Conservation (phyloP, 2,113 vertebrate genomes). For the Coracopsis vasa region DNA sequence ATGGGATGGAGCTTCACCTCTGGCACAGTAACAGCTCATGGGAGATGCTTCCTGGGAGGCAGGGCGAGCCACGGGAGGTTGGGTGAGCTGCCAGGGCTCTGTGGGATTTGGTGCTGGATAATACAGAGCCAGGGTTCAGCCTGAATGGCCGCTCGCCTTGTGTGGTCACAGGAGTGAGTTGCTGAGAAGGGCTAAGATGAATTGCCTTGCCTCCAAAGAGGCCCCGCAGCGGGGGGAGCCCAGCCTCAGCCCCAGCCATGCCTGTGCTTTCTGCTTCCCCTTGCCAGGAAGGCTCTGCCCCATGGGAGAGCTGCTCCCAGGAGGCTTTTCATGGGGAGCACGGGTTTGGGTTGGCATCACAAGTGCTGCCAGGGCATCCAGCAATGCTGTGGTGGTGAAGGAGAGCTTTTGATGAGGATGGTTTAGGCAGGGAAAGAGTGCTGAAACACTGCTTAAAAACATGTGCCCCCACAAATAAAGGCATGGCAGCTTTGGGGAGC, state of each 20-base stretch:
- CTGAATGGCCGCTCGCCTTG: not conserved
- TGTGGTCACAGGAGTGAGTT: not conserved
- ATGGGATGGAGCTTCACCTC: not conserved
- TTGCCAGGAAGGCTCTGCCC: accelerated
- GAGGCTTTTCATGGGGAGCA: not conserved
- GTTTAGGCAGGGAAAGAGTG: not conserved
- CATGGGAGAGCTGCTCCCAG: not conserved
- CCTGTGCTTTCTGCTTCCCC: accelerated
- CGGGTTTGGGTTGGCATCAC: not conserved
- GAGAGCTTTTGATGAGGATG: not conserved
- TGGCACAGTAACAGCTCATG: not conserved
- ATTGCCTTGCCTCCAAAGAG: not conserved
- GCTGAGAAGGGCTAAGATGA: not conserved
- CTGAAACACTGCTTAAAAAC: not conserved
- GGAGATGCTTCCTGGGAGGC: not conserved
- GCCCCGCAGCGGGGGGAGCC: not conserved
- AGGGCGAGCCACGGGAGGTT: not conserved
- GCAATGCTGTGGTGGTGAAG: not conserved
- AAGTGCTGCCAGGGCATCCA: accelerated
- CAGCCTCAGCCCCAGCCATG: not conserved
- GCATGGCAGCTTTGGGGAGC: not conserved
- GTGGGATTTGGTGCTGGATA: not conserved
- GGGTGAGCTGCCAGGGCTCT: not conserved
- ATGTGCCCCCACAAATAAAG: not conserved
- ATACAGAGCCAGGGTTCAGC: not conserved